A percentile compares a stretch with the other conserved stretches of the same genome.
These are phyloP conservation scores for Apodemia hepburni DNA, from an alignment of 2,888 invertebrate genomes.

Conservation along the genomic window DNA sequence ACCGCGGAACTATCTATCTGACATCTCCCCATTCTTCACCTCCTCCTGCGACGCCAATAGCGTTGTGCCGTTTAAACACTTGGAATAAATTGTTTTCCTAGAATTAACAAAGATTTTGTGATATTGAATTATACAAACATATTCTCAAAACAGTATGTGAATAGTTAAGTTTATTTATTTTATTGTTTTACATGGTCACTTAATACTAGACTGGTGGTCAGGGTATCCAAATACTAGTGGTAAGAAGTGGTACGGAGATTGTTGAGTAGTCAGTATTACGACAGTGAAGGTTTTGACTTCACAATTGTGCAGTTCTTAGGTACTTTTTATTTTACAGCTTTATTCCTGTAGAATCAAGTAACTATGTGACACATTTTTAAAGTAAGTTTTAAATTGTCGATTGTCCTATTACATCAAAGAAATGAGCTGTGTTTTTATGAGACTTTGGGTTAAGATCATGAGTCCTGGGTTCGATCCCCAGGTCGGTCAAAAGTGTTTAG, in stretches of 20 bases:
- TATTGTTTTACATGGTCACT: not conserved
- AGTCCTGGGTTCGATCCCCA: no score
- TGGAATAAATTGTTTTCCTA: conserved; percentile 1
- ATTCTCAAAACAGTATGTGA: conserved; percentile 6
- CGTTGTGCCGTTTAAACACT: conserved; percentile 3
- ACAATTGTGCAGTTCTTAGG: not conserved
- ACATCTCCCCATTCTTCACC: conserved; percentile 29
- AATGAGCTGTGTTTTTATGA: not conserved
- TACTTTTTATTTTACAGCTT: not conserved
- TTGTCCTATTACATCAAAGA: not conserved
- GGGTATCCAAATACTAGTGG: conserved; percentile 3
- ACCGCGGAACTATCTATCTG: conserved; percentile 66
- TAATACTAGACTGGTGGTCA: not conserved
- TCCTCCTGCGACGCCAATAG: not conserved
- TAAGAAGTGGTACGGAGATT: not conserved
- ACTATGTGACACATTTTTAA: not conserved
- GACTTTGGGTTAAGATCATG: no score
- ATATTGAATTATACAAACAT: conserved; percentile 11
- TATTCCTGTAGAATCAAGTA: not conserved
- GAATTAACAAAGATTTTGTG: conserved; percentile 5
- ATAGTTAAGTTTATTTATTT: conserved; percentile 15
- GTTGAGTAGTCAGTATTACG: not conserved
- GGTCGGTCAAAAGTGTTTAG: no score
- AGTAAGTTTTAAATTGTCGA: not conserved
- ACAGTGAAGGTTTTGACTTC: not conserved